Conservation (phyloP, 2,797 vertebrate species). For the Sparidentex hasta region DNA sequence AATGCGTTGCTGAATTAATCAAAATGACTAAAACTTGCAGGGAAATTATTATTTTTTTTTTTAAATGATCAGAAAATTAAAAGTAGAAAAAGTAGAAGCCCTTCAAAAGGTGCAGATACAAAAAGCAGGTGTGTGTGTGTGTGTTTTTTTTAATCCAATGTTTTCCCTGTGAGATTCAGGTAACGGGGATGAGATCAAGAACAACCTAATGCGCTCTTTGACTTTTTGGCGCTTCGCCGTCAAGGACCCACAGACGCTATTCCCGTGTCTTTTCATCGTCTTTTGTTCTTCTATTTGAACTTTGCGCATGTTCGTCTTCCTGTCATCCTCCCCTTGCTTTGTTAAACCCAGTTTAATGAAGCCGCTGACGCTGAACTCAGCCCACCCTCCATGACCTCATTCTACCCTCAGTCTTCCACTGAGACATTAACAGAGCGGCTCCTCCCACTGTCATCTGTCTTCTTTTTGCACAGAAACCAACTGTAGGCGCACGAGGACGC, state of each 20-base stretch:
- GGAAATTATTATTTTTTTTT: no score
- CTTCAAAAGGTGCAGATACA: conserved; percentile 3
- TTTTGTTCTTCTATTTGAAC: conserved; percentile 30
- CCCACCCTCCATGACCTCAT: conserved; percentile 41
- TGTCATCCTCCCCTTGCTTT: conserved; percentile 14
- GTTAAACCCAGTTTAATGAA: conserved; percentile 45
- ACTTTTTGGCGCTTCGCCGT: conserved; percentile 59
- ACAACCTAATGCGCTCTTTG: conserved; percentile 70
- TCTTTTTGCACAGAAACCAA: conserved; percentile 26
- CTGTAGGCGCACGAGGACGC: conserved; percentile 11
- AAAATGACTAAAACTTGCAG: neutral
- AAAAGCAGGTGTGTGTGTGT: conserved; percentile 9
- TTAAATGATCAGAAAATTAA: neutral
- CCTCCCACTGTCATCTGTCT: conserved; percentile 43
- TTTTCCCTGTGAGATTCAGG: conserved; percentile 59
- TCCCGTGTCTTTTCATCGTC: neutral
- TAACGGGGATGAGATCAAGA: conserved; percentile 67
- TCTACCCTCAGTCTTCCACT: conserved; percentile 31
- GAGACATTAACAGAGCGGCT: conserved; percentile 31
- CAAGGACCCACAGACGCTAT: conserved; percentile 23
- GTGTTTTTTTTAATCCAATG: conserved; percentile 10
- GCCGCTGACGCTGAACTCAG: conserved; percentile 35
- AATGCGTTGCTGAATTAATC: neutral
- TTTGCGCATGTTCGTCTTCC: conserved; percentile 26
- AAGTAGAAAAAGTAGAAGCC: neutral